Evolutionary conservation across 2,797 vertebrate genomes (phyloP), one percentile per base, ranked within the genome.

Genomic region (Pseudochirops corinnae): DNA sequence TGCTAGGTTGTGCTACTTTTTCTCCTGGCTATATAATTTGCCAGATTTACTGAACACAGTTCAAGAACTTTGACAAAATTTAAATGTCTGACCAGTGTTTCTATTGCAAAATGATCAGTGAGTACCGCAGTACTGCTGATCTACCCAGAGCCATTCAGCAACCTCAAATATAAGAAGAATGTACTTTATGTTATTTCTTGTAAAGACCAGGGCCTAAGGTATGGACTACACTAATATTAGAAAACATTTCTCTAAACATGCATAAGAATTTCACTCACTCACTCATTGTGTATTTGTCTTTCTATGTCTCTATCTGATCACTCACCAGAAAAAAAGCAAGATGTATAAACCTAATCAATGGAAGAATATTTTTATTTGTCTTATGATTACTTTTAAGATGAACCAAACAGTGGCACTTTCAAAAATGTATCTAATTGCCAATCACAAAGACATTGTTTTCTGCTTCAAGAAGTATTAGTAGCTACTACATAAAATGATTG

Each of bases 391-490:
- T 62, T 97, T 53, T 57, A 96, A 96, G 52, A 94, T 92, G 39
- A 46, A 9, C 4, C 5, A 82, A 55, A 90, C 1, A 95, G 10
- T 92, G 50, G 56, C 92, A 0, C 90, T 97, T 95, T 94, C 12
- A 90, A 94, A 28, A 95, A 52, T 93, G 3, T 90, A 31, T 93
- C 97, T 5, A 95, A 95, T 98, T 95, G 10, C 12, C 96, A 97
- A 96, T 93, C 0, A 95, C 58, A 1, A 0, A 97, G 62, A 6
- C 4, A 90, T 5, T 53, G 21, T 95, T 97, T 92, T 93, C 11
- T 96, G 12, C 92, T 97, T 90, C 21, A 82, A 94, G 60, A 57
- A 60, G n/a, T 67, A 74, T 91, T 96, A 46, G 93, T 95, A 96
- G 92, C 29, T 67, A 93, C 0, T 0, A 28, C 3, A 53, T 94